phyloP scores from a whole-genome alignment of 1,140 invertebrate species.

The Doryteuthis pealeii region DNA sequence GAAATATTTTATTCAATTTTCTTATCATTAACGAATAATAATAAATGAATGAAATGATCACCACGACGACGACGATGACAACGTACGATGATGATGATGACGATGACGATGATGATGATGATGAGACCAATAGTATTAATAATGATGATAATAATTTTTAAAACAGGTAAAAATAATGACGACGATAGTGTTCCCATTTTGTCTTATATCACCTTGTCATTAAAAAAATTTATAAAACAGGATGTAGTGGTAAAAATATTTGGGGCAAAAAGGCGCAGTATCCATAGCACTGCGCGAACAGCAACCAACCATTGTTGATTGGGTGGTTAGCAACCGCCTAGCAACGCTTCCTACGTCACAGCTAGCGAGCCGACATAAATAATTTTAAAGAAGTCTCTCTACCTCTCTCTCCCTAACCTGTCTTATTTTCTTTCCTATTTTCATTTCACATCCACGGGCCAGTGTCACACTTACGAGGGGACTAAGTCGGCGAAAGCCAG shows the following conservation, averaged over 20 bases:
- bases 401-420: background rate
- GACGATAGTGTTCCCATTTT: background rate
- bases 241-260: background rate
- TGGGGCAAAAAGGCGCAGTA: background rate
- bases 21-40: too few relatives aligned
- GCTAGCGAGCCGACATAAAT: slow-evolving; percentile 4
- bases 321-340: slow-evolving; percentile 6
- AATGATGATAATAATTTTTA: too few relatives aligned
- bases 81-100: too few relatives aligned
- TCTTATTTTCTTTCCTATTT: background rate
- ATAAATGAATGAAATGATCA: too few relatives aligned
- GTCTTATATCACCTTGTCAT: background rate
- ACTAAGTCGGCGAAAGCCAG: too few relatives aligned
- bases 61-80: too few relatives aligned
- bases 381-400: background rate
- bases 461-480: too few relatives aligned
- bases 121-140: too few relatives aligned
- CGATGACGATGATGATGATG: too few relatives aligned
- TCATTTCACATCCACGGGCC: background rate
- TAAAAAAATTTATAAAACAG: background rate
- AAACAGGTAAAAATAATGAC: too few relatives aligned
- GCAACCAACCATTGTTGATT: slow-evolving; percentile 9
- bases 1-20: too few relatives aligned
- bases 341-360: slow-evolving; percentile 9
- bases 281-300: slow-evolving; percentile 6